Conservation (phyloP, 1,140 invertebrate species). For the Pantala flavescens region DNA sequence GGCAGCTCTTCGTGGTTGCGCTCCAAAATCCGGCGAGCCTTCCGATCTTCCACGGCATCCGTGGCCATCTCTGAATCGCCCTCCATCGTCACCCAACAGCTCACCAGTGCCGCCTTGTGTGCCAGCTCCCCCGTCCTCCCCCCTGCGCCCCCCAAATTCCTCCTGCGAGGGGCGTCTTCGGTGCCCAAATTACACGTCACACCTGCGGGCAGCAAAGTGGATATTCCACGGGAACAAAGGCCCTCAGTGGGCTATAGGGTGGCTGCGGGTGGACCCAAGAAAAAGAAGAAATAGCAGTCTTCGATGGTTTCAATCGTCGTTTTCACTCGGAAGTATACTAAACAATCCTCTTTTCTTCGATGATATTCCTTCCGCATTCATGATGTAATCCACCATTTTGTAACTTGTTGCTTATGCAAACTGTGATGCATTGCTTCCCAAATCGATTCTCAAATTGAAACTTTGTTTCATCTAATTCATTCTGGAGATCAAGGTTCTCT, state of each 20-base stretch:
- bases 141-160: conserved; percentile 39
- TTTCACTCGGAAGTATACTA: too few relatives aligned
- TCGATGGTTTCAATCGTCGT: too few relatives aligned
- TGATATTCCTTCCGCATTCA: too few relatives aligned
- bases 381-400: too few relatives aligned
- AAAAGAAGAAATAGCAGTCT: conserved; percentile 13
- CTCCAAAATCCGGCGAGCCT: conserved; percentile 47
- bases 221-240: neutral
- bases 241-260: neutral
- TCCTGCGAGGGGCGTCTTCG: conserved; percentile 33
- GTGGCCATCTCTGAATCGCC: conserved; percentile 21
- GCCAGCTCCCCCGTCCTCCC: conserved; percentile 47
- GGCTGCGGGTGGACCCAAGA: conserved; percentile 1
- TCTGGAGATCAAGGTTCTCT: too few relatives aligned
- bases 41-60: conserved; percentile 27
- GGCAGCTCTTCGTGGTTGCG: conserved; percentile 36
- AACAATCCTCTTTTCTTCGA: too few relatives aligned
- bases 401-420: too few relatives aligned
- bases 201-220: conserved; percentile 14
- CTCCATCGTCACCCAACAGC: conserved; percentile 42
- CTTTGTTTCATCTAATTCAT: too few relatives aligned
- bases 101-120: conserved; percentile 50
- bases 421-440: too few relatives aligned
- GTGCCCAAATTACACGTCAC: conserved; percentile 46
- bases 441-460: too few relatives aligned